Evolutionary conservation across 2,113 vertebrate genomes (phyloP).

Genomic region (Phoxinus phoxinus): DNA sequence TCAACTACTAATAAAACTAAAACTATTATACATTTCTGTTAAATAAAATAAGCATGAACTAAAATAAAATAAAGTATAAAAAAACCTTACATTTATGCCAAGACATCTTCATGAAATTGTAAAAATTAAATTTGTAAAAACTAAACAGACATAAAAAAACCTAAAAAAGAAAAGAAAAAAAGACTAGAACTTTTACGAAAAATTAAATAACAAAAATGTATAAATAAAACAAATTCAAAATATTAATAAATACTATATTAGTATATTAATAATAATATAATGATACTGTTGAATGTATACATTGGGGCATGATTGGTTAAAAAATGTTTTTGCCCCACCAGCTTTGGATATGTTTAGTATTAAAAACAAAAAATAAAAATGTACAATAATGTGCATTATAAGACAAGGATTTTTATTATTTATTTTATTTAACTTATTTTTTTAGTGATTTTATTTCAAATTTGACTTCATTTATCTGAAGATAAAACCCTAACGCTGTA

Average conservation of each 20-base stretch:
- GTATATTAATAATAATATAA: background rate
- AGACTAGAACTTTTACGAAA: no score
- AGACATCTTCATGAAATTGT: background rate
- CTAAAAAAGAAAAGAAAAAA: no score
- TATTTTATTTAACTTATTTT: background rate
- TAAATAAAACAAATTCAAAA: background rate
- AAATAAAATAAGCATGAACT: background rate
- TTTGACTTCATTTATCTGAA: background rate
- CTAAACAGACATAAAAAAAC: background rate
- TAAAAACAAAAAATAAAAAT: background rate
- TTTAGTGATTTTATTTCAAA: background rate
- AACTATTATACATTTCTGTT: background rate
- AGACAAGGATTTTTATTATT: background rate
- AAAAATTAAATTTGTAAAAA: background rate
- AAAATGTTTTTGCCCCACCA: background rate
- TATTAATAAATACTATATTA: background rate
- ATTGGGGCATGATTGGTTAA: background rate
- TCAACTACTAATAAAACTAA: background rate
- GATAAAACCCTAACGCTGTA: background rate
- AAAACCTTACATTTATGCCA: background rate
- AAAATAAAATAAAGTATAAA: background rate
- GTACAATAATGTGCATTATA: background rate
- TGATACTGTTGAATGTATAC: background rate
- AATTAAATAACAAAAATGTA: background rate
- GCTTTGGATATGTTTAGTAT: background rate